Conservation (phyloP, 2,797 vertebrate species). For the Loriculus beryllinus region DNA sequence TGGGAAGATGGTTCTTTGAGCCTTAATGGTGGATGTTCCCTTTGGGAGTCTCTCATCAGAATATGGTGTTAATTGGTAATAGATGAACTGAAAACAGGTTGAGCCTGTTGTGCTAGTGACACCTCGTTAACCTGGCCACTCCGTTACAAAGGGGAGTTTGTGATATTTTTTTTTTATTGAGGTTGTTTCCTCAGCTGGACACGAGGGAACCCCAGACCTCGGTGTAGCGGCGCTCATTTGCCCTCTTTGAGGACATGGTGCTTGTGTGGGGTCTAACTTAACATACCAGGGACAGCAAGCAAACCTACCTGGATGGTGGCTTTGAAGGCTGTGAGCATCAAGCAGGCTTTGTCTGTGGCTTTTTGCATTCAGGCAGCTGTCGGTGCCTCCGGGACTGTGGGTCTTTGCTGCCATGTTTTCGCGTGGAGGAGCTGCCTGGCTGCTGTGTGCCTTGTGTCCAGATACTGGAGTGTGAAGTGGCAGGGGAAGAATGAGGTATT, state of each 20-base stretch:
- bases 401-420: neutral
- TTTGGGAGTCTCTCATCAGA: neutral
- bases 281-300: neutral
- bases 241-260: neutral
- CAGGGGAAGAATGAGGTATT: neutral
- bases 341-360: neutral
- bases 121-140: neutral
- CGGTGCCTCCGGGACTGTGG: accelerated
- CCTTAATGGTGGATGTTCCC: neutral
- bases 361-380: neutral
- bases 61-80: neutral
- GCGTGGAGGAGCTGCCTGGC: neutral
- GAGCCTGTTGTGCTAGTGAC: neutral
- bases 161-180: neutral
- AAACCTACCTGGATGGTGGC: neutral
- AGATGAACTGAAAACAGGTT: neutral
- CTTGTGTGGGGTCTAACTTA: neutral
- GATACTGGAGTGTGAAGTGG: neutral
- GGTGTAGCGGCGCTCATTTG: accelerated
- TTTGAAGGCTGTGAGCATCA: neutral
- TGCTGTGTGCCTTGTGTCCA: neutral
- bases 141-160: neutral
- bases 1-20: neutral
- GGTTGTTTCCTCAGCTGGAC: neutral
- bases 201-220: accelerated